phyloP scores from a whole-genome alignment of 2,797 vertebrate genomes.

The Myotis myotis region DNA sequence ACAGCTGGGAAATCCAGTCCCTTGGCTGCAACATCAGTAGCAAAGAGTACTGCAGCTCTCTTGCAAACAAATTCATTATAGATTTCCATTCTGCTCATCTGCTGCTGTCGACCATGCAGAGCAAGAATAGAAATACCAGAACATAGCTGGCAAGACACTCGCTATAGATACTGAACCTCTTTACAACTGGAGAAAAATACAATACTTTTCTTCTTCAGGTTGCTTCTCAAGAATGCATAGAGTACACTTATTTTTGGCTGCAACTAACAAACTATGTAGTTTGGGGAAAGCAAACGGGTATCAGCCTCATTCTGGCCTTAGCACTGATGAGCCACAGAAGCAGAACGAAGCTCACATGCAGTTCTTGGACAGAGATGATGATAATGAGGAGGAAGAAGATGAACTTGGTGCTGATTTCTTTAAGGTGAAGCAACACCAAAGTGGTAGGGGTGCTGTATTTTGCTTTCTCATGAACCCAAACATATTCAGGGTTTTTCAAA shows the following conservation, averaged over 20 bases:
- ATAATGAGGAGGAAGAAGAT: conserved; percentile 82
- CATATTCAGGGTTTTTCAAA: conserved; percentile 94
- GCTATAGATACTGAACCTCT: conserved; percentile 96
- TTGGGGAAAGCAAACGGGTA: conserved; percentile 71
- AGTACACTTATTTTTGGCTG: conserved; percentile 95
- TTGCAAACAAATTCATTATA: conserved; percentile 95
- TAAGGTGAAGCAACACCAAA: conserved; percentile 91
- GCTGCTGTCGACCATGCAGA: conserved; percentile 95
- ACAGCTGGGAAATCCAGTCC: conserved; percentile 97
- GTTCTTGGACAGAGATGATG: conserved; percentile 71
- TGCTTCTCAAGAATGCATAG: conserved; percentile 94
- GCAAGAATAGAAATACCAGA: conserved; percentile 95
- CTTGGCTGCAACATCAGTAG: conserved; percentile 96
- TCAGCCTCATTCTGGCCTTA: not conserved
- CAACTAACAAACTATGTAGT: conserved; percentile 93
- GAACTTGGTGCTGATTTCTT: conserved; percentile 88
- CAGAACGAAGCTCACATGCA: conserved; percentile 25
- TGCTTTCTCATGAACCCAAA: conserved; percentile 97
- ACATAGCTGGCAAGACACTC: conserved; percentile 92
- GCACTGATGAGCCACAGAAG: conserved; percentile 24
- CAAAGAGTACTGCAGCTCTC: conserved; percentile 93
- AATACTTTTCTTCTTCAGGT: conserved; percentile 95
- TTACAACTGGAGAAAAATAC: conserved; percentile 98
- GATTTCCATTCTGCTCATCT: conserved; percentile 97
- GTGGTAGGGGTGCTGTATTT: conserved; percentile 97